Percentiles rank a stretch among this genome's conserved stretches.
Evolutionary conservation across 1,140 invertebrate species (phyloP).

Genomic region (Melitaea cinxia): DNA sequence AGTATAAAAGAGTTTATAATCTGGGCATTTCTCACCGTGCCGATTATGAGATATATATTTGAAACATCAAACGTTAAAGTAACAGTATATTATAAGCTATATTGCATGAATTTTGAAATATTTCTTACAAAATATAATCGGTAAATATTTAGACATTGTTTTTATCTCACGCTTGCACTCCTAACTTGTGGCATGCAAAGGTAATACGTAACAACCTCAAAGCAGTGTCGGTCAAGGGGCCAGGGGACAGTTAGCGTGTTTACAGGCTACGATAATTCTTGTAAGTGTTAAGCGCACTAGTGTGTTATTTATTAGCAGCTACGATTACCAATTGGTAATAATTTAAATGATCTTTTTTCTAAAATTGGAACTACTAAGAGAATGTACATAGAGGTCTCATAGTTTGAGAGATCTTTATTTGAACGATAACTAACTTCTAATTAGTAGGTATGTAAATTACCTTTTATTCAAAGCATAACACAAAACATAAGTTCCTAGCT

Average conservation of each 20-base stretch:
- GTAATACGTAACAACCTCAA: slow-evolving; percentile 33
- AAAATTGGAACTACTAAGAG: background rate
- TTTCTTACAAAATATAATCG: background rate
- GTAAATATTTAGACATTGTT: background rate
- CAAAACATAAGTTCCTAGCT: slow-evolving; percentile 15
- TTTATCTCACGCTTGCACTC: background rate
- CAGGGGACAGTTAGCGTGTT: slow-evolving; percentile 36
- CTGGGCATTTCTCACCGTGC: too few relatives aligned
- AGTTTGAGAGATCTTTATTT: background rate
- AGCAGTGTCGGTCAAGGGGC: slow-evolving; percentile 35
- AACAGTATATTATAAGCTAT: too few relatives aligned
- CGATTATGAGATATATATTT: too few relatives aligned
- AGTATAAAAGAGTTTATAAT: too few relatives aligned
- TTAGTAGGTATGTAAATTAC: slow-evolving; percentile 17
- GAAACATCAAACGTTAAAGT: too few relatives aligned
- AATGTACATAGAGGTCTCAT: background rate
- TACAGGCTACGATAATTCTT: slow-evolving; percentile 13
- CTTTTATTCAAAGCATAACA: slow-evolving; percentile 13
- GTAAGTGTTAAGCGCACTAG: slow-evolving; percentile 20
- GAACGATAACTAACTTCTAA: slow-evolving; percentile 1
- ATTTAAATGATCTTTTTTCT: background rate
- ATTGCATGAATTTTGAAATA: too few relatives aligned
- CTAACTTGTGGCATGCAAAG: slow-evolving; percentile 5
- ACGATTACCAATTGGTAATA: background rate
- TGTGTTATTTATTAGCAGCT: slow-evolving; percentile 1